Evolutionary conservation across 2,888 invertebrate genomes (phyloP).

Genomic region (Lasius platythorax): DNA sequence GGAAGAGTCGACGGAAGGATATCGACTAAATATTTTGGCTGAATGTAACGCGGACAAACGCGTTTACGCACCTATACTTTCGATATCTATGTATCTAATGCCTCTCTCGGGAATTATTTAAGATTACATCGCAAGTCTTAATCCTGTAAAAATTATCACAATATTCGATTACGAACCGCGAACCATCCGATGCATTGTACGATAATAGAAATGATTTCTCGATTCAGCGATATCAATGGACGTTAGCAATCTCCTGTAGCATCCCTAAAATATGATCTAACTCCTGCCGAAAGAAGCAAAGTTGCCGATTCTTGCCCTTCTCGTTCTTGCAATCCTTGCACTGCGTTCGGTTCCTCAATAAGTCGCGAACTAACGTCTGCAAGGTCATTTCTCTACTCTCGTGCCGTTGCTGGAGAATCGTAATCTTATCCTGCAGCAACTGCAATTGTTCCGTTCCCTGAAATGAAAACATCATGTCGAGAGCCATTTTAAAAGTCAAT

Average conservation of each 20-base stretch:
- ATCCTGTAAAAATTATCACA: slow-evolving; percentile 65
- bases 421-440: slow-evolving; percentile 82
- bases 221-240: slow-evolving; percentile 69
- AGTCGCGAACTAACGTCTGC: slow-evolving; percentile 82
- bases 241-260: slow-evolving; percentile 83
- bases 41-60: slow-evolving; percentile 4
- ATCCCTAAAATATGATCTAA: slow-evolving; percentile 83
- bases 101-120: slow-evolving; percentile 47
- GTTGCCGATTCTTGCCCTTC: slow-evolving; percentile 80
- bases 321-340: slow-evolving; percentile 83
- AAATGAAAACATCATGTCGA: slow-evolving; percentile 51
- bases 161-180: slow-evolving; percentile 62
- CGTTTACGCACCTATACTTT: slow-evolving; percentile 1
- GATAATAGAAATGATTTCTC: not conserved
- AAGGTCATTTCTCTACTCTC: slow-evolving; percentile 84
- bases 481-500: not conserved
- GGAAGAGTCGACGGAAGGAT: slow-evolving; percentile 44
- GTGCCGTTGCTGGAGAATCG: slow-evolving; percentile 83
- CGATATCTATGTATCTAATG: slow-evolving; percentile 24
- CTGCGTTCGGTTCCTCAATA: slow-evolving; percentile 81
- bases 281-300: slow-evolving; percentile 84
- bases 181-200: slow-evolving; percentile 18
- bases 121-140: slow-evolving; percentile 35
- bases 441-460: slow-evolving; percentile 83
- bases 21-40: slow-evolving; percentile 46